These are phyloP conservation scores for Macrosiphum euphorbiae DNA, from an alignment of 2,888 invertebrate genomes.

Conservation along the genomic window DNA sequence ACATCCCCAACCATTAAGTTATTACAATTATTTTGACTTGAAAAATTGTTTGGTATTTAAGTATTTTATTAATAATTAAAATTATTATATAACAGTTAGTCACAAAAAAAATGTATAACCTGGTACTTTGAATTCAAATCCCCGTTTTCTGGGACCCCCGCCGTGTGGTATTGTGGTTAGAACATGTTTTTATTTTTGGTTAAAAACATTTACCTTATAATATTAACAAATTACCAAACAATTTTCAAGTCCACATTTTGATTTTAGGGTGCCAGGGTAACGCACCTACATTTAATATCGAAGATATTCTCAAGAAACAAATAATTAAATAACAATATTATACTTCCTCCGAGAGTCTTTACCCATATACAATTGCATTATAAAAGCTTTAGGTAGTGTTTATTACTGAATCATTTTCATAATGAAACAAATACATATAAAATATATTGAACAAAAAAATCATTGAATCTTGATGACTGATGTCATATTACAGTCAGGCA, in stretches of 20 bases:
- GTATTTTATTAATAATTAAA: background rate
- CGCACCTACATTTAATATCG: background rate
- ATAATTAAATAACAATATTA: background rate
- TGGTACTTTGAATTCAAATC: background rate
- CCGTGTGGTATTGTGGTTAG: background rate
- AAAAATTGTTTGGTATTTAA: background rate
- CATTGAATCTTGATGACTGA: background rate
- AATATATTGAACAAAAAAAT: background rate
- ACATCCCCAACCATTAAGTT: background rate
- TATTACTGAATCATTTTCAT: background rate
- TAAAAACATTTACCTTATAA: background rate
- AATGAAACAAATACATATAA: background rate
- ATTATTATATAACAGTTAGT: background rate
- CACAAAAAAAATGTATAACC: background rate
- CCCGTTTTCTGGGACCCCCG: background rate
- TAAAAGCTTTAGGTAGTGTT: background rate
- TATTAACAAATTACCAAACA: background rate
- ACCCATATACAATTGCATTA: background rate
- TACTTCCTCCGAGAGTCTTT: background rate
- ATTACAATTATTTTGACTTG: background rate
- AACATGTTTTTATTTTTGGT: background rate
- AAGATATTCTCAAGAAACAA: background rate
- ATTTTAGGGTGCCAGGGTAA: background rate
- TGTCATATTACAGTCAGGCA: background rate
- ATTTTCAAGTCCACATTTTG: background rate